Evolutionary conservation across 2,113 vertebrate genomes (phyloP), one percentile per base, ranked within the genome.

Genomic region (Halichoeres trimaculatus): DNA sequence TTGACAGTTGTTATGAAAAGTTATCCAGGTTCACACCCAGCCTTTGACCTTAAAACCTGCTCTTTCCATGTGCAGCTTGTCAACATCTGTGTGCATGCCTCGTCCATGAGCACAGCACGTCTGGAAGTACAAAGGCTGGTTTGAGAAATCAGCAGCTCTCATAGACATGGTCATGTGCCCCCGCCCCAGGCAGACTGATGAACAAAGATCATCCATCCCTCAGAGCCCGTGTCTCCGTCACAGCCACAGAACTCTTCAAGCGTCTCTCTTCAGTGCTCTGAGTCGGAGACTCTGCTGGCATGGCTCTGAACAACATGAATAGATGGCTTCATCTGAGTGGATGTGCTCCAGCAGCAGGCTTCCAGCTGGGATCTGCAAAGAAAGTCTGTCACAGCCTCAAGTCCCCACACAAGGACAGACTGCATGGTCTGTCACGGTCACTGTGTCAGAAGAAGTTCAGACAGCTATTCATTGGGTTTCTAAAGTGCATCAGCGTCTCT

Each of bases 71-170:
- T 74, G 30, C 36, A 68, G 36, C 47, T 55, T 8, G 1, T 41
- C 10, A 35, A 20, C 40, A 38, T 73, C 41, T 74, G 67, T 41
- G 45, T 72, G 55, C 40, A 56, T 2, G 24, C 57, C 12, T 38
- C 30, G 26, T 24, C 22, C 41, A 48, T 78, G 59, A 68, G 24
- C 0, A 43, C 34, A 48, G 17, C 30, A 16, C 23, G 58, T 84
- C 76, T 85, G 8, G 36, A 1, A 70, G 52, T 10, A 85, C 74
- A 87, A 71, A 78, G 67, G 51, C 26, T 76, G 57, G 65, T 59
- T 8, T 73, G 24, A 77, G 5, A 17, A 43, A 43, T 30, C 60
- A 58, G 53, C 45, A 12, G 26, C 38, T 63, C 53, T 17, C 53
- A 23, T 22, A 76, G 51, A 69, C 62, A 70, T 60, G 35, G 17